Base-by-base conservation (phyloP, 2,113 vertebrate species). In the Recurvirostra avosetta region DNA sequence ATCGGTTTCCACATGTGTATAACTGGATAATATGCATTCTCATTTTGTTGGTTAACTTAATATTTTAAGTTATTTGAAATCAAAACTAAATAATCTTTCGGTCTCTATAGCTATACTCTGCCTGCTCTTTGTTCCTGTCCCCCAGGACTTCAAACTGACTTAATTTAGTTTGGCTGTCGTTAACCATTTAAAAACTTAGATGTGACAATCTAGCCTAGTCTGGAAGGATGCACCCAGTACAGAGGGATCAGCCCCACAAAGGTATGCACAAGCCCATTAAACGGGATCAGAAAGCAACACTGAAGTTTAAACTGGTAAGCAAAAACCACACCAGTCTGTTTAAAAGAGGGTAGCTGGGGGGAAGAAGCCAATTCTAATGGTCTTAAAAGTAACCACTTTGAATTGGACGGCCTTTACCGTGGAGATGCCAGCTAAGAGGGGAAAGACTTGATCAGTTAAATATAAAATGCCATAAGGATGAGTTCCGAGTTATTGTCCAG, bases 1-100 rank as follows among this genome's bases (percentile, higher is more conserved):
- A 2, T 2, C 6, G 29, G 15, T 38, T 58, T n/a, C 18, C 50
- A 34, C 49, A 34, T 40, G 20, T 68, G 20, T 13, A 0, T 22
- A 50, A 43, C 19, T 20, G 16, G 22, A 4, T 4, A 34, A 27
- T 1, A 7, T 1, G 19, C 1, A 3, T 5, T 11, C 9, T 34
- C 19, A 5, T 50, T 15, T 3, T 68, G 15, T 30, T 45, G 15
- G 2, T 15, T 8, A 34, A 36, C 6, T 5, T 25, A 5, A 34
- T 4, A 23, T 68, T 52, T 12, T 1, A 9, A 41, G 26, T 29
- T 50, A 38, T 0, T 3, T 22, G 25, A 58, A 26, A 53, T 9
- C 4, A 8, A n/a, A 9, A 15, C 26, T 3, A 30, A 68, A 47
- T 1, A 27, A n/a, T 3, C 17, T 50, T 53, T 21, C 22, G 6